Evolutionary conservation across 2,113 vertebrate species (phyloP), one percentile per base, ranked within the genome.

Genomic region (Oxygymnocypris stewartii): DNA sequence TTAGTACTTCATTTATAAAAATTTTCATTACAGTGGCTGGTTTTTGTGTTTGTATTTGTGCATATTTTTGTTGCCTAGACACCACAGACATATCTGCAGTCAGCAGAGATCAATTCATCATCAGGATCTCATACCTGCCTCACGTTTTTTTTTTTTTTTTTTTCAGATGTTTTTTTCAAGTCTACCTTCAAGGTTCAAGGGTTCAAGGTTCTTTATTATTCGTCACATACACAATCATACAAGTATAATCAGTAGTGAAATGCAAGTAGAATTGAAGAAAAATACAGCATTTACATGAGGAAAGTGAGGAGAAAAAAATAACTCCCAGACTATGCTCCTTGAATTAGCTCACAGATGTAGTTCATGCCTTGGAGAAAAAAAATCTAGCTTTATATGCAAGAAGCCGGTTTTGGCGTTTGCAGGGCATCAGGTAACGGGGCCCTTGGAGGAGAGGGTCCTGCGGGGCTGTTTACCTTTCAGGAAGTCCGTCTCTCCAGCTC

Each of bases 381-480:
- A 65, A 44, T 14, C 13, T 71, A 67, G 42, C 49, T 84, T 84
- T 74, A 40, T 35, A 74, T 74, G 51, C 35, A 54, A 54, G 44
- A 74, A 84, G 49, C 49, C 10, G 1, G 35, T 51, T 86, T 28
- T 51, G 28, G 18, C 35, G 75, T 51, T 67, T 63, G 37, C 87
- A 65, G 80, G 80, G 63, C 87, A 73, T 78, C 89, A 85, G 88
- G 89, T 86, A 84, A 75, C 4, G 2, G 28, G 54, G 89, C 86
- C 82, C 40, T 82, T 82, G 87, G 87, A 89, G 90, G 82, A 88
- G 88, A 3, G 37, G 71, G 57, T 61, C 77, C 10, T 51, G 73
- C 61, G n/a, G 74, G 65, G 28, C 73, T 91, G 90, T 90, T 92
- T 90, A 87, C 73, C 51, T 85, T 89, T 84, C 89, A 91, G 90